Percentiles rank a stretch among this genome's conserved stretches.
phyloP scores from a whole-genome alignment of 2,888 invertebrate species.

The Tricholauxania praeusta region DNA sequence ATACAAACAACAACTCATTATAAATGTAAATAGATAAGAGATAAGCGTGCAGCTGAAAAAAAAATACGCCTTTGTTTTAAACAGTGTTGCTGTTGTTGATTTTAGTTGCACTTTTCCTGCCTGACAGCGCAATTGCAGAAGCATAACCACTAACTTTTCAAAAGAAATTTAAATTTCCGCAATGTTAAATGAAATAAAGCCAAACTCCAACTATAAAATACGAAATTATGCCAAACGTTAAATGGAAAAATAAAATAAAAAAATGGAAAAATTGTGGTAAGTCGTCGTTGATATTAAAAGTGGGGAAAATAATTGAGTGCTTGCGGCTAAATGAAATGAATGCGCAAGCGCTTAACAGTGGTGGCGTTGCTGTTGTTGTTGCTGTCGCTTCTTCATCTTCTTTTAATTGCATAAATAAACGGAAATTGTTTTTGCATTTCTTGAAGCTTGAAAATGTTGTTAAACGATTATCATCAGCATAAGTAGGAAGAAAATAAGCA shows the following conservation, averaged over 20 bases:
- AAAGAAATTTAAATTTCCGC: conserved; percentile 8
- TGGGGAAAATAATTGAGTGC: conserved; percentile 18
- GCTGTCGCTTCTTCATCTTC: conserved; percentile 7
- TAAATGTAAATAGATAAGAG: conserved; percentile 29
- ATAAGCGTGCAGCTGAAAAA: conserved; percentile 6
- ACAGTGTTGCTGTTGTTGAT: background rate
- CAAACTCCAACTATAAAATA: background rate
- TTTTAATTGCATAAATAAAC: conserved; percentile 26
- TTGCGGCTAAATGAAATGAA: conserved; percentile 19
- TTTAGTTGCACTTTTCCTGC: conserved; percentile 2
- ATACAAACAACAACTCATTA: conserved; percentile 7
- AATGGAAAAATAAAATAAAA: background rate
- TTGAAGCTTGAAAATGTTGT: conserved; percentile 47
- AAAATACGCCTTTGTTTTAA: background rate
- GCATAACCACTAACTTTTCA: background rate
- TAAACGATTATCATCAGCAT: conserved; percentile 63
- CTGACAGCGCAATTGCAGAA: background rate
- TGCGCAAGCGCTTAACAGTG: conserved; percentile 16
- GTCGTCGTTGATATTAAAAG: background rate
- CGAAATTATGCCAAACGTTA: conserved; percentile 25
- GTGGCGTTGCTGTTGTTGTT: background rate
- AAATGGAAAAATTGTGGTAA: background rate
- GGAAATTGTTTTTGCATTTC: conserved; percentile 27
- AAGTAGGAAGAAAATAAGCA: background rate
- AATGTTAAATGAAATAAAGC: background rate